Base-by-base conservation (phyloP, 2,888 invertebrate species). In the Arenicola marina region DNA sequence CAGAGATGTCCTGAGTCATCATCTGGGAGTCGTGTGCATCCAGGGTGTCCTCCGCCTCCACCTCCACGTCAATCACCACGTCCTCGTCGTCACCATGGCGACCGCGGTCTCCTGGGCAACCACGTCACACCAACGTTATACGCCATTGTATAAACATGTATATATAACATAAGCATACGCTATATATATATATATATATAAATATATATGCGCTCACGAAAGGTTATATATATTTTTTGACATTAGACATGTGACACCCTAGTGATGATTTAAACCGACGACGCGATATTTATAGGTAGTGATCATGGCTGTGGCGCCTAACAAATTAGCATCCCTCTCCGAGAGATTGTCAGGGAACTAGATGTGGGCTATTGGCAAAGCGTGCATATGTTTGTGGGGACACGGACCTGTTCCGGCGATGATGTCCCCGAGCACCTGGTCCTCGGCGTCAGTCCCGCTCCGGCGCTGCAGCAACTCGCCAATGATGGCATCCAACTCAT, bases 401-500 rank as follows among this genome's bases (percentile, higher is more conserved):
- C 24, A 56, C 43, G 38, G 64, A 79, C 80, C 76, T 61, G 76
- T 72, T 59, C 82, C 82, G 74, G 82, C 82, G 51, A 80, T 73
- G 45, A 84, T 78, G 54, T 84, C 84, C 31, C 78, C 81, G 7
- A 84, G 72, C 24, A 83, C 79, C 60, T 81, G 76, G 26, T 76
- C 76, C 51, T 80, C 81, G 7, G 73, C 32, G 62, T 76, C 68
- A 4, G 38, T 60, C 3, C 45, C 62, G 18, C 59, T 51, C 26
- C 72, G 78, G 66, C 87, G 86, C 72, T 89, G 88, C 28, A 90
- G 81, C 58, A 90, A 81, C 62, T 89, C 88, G 77, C 89, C 89
- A 86, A 90, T 87, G 43, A 90, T 89, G 71, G 89, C 88, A 67
- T 89, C 89, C 33, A 90, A 80, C 4, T 87, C 88, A 68, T 87